These are phyloP conservation scores for Ichneumoninae sp. DNA, from an alignment of 2,888 invertebrate genomes.

Conservation along the genomic window DNA sequence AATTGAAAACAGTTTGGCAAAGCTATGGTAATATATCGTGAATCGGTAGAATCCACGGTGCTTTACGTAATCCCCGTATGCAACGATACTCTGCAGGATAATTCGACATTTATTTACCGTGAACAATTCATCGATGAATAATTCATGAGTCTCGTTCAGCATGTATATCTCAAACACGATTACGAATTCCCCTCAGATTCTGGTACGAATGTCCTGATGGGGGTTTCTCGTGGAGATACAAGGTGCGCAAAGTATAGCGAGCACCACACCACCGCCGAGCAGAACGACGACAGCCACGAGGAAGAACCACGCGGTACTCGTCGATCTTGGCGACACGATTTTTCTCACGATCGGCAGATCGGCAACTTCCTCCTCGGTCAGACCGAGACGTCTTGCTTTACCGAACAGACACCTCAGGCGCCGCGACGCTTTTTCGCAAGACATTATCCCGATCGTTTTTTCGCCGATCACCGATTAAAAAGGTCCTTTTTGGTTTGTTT, in stretches of 20 bases:
- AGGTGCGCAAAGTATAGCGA: constrained; percentile 75
- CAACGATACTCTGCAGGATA: background rate
- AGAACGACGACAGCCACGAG: constrained; percentile 71
- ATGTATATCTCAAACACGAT: background rate
- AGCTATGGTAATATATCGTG: background rate
- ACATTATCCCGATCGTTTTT: constrained; percentile 69
- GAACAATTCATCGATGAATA: constrained; percentile 22
- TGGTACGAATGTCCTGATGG: constrained; percentile 65
- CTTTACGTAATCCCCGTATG: background rate
- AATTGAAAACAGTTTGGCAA: background rate
- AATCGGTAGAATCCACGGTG: background rate
- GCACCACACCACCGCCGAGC: constrained; percentile 72
- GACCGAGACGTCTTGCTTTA: constrained; percentile 75
- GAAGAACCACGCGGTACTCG: constrained; percentile 71
- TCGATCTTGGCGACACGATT: constrained; percentile 72
- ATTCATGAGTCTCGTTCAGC: constrained; percentile 25
- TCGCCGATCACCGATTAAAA: constrained; percentile 3
- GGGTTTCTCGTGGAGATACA: constrained; percentile 70
- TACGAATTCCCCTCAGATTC: constrained; percentile 50
- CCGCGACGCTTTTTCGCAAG: constrained; percentile 78
- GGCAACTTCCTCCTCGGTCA: constrained; percentile 74
- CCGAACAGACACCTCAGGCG: constrained; percentile 74
- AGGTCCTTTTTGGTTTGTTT: background rate
- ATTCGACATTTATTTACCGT: constrained; percentile 49
- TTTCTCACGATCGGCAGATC: constrained; percentile 75